Conservation (phyloP, 2,113 vertebrate species). For the Oreochromis spilurus region DNA sequence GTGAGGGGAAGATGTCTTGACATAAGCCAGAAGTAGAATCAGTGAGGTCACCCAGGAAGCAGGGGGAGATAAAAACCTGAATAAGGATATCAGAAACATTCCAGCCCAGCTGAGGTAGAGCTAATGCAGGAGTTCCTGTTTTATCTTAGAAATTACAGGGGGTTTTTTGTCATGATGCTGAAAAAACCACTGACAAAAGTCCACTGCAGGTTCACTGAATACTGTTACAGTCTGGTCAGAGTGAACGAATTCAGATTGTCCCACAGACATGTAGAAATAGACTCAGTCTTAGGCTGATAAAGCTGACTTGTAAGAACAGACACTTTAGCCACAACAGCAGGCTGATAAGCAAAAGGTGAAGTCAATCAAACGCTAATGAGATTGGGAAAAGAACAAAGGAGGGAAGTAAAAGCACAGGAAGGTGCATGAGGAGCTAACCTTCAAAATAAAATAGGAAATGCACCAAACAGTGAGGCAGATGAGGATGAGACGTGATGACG, state of each 20-base stretch:
- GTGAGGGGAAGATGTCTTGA: background rate
- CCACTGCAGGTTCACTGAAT: background rate
- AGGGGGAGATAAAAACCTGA: background rate
- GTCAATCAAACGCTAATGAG: background rate
- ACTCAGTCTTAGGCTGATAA: background rate
- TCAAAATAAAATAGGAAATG: background rate
- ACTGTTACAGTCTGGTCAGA: background rate
- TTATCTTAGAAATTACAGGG: background rate
- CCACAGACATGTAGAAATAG: background rate
- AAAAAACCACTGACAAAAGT: background rate
- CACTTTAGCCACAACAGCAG: background rate
- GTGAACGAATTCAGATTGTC: background rate
- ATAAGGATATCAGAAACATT: background rate
- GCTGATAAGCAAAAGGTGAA: background rate
- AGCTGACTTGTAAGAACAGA: background rate
- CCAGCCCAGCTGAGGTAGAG: background rate
- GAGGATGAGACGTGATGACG: background rate
- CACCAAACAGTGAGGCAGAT: background rate
- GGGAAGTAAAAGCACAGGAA: background rate
- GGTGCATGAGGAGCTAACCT: background rate
- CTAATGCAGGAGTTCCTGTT: background rate
- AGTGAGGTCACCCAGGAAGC: constrained; percentile 2
- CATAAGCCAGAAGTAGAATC: constrained; percentile 7
- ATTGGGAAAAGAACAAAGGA: background rate
- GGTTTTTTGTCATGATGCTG: background rate